A percentile compares a stretch with the other conserved stretches of the same genome.
Conservation (phyloP, 2,888 invertebrate genomes). For the Scaptomyza parva region DNA sequence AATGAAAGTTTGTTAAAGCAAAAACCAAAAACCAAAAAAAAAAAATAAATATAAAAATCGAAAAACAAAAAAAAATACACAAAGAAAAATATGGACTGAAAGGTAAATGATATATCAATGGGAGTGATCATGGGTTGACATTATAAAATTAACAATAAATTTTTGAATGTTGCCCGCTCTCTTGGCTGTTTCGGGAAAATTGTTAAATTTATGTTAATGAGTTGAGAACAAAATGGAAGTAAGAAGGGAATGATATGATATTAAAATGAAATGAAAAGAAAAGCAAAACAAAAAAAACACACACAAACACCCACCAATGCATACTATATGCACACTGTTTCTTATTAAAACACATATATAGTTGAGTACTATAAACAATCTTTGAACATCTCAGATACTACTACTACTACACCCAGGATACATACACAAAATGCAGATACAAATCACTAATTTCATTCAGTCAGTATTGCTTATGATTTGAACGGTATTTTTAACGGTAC, state of each 20-base stretch:
- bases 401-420: slow-evolving; percentile 21
- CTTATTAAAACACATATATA: slow-evolving; percentile 72
- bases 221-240: slow-evolving; percentile 15
- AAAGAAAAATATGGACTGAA: slow-evolving; percentile 59
- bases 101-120: slow-evolving; percentile 78
- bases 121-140: slow-evolving; percentile 50
- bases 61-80: slow-evolving; percentile 28
- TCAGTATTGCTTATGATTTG: slow-evolving; percentile 33
- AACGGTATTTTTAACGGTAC: slow-evolving; percentile 28
- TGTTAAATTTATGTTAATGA: slow-evolving; percentile 76
- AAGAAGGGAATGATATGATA: slow-evolving; percentile 20
- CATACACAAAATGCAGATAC: slow-evolving; percentile 12
- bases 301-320: slow-evolving; percentile 76
- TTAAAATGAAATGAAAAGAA: slow-evolving; percentile 14
- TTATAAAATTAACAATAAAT: slow-evolving; percentile 7
- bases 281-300: slow-evolving; percentile 30
- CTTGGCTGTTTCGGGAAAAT: slow-evolving; percentile 75
- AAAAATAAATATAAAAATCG: slow-evolving; percentile 26
- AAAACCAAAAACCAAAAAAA: slow-evolving; percentile 28
- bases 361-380: slow-evolving; percentile 44
- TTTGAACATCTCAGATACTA: slow-evolving; percentile 39
- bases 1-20: slow-evolving; percentile 60
- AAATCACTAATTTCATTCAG: slow-evolving; percentile 36
- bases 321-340: slow-evolving; percentile 78
- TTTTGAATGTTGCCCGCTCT: slow-evolving; percentile 52